Percentiles rank a stretch among this genome's conserved stretches.
Evolutionary conservation across 1,140 invertebrate genomes (phyloP).

Genomic region (Portunus trituberculatus): DNA sequence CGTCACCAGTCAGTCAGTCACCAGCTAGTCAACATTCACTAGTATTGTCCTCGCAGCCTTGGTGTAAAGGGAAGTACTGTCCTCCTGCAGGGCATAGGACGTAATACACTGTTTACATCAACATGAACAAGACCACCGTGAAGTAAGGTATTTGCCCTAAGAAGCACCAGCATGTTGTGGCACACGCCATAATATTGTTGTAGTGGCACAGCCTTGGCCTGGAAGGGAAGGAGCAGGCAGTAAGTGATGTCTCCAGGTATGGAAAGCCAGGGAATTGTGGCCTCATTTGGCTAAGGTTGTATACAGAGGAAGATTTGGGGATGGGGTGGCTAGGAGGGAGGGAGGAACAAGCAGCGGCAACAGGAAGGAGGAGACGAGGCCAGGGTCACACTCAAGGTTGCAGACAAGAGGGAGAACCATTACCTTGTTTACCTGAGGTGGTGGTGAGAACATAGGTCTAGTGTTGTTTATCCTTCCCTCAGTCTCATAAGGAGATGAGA

Average conservation of each 20-base stretch:
- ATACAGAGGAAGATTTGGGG: not conserved
- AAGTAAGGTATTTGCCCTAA: not conserved
- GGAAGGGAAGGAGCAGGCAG: not conserved
- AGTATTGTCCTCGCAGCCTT: conserved; percentile 7
- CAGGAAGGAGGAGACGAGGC: conserved; percentile 5
- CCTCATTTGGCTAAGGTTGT: not conserved
- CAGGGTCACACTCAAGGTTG: conserved; percentile 50
- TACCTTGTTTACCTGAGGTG: not conserved
- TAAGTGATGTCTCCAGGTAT: not conserved
- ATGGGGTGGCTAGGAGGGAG: not conserved
- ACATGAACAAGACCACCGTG: not conserved
- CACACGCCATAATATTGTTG: not conserved
- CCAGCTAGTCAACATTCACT: not conserved
- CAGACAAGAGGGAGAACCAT: too few relatives aligned
- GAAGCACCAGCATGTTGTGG: not conserved
- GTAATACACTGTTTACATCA: not conserved
- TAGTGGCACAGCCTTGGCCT: not conserved
- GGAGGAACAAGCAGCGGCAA: not conserved
- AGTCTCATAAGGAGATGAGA: not conserved
- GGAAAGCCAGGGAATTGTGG: not conserved
- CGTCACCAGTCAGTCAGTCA: not conserved
- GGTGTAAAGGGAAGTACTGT: not conserved
- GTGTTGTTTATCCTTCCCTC: not conserved
- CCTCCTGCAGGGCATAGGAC: conserved; percentile 11
- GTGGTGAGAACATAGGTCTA: not conserved